Evolutionary conservation across 37 sponge, comb jelly and placozoan species (phyloP).

Genomic region (Dysidea cf. avara): DNA sequence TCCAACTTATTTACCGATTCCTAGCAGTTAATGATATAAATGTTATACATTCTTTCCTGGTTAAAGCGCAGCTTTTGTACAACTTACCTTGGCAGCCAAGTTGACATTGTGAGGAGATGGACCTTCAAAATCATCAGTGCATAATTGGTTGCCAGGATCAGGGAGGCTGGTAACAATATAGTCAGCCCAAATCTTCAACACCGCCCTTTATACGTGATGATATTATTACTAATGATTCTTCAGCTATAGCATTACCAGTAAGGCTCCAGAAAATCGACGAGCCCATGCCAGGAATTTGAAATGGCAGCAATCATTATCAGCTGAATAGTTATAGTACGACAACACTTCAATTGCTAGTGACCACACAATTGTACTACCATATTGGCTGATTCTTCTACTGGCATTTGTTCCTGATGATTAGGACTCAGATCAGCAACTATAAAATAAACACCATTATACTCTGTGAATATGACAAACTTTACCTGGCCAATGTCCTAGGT

Average conservation of each 20-base stretch:
- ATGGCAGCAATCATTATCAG: conserved; percentile 37
- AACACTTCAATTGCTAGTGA: too few relatives aligned
- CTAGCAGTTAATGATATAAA: too few relatives aligned
- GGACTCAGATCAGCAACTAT: conserved; percentile 66
- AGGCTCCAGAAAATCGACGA: conserved; percentile 5
- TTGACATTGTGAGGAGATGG: conserved; percentile 73
- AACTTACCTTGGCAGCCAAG: conserved; percentile 62
- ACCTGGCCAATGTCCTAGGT: conserved; percentile 79
- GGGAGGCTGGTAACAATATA: conserved; percentile 51
- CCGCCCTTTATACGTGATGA: neutral
- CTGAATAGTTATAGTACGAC: neutral
- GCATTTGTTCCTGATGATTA: conserved; percentile 75
- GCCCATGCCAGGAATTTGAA: neutral
- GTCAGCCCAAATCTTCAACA: conserved; percentile 55
- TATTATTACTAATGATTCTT: conserved; percentile 11
- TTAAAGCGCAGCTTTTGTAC: too few relatives aligned
- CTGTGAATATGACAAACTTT: too few relatives aligned
- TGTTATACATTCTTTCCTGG: too few relatives aligned
- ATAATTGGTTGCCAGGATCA: conserved; percentile 68
- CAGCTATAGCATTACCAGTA: conserved; percentile 24
- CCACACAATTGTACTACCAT: conserved; percentile 27
- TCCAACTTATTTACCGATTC: too few relatives aligned
- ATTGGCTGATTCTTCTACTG: conserved; percentile 78
- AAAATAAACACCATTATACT: neutral
- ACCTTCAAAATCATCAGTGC: conserved; percentile 83